Base-by-base conservation (phyloP, 2,888 invertebrate species). In the Cephus nigrinus region DNA sequence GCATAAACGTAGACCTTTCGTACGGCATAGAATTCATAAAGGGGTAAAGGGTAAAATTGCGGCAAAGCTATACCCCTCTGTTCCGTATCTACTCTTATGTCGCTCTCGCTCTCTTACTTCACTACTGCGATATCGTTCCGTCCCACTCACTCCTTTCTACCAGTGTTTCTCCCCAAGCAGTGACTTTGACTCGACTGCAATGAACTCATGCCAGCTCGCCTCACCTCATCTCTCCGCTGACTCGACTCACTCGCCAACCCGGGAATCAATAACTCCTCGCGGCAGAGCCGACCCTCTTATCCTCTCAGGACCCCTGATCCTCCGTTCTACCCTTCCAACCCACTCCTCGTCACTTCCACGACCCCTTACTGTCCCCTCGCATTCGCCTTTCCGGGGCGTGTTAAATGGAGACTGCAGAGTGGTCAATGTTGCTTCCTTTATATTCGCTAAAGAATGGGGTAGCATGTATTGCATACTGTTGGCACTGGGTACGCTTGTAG, bases 241-340 rank as follows among this genome's bases (percentile, higher is more conserved):
- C 80, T 71, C 71, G 34, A 68, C 76, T 74, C 77, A 74, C 77
- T 77, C 77, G 77, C 85, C 88, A 83, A 88, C 83, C 84, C 83
- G 89, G 88, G 90, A 91, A 91, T 91, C 91, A 90, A 91, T 90
- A 90, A 91, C 90, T 90, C 86, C 90, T 89, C 87, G 88, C 87
- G 86, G 86, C 83, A 83, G 85, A 87, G 86, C 82, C 85, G 84
- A 83, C 71, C 71, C 71, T 71, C 71, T 33, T 33, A 32, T 71
- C 71, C 32, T 71, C 32, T 71, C 71, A 71, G 71, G 12, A 31
- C 71, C 71, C 71, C 71, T 71, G 31, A 31, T 33, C 32, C 71
- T 31, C 71, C 31, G 15, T 71, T 71, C 71, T 33, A 71, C 71
- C 71, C 31, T 33, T 31, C 31, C 31, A 32, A 71, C 31, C 31